These are phyloP conservation scores for Chrysomela aeneicollis DNA, from an alignment of 2,888 invertebrate species.

Conservation along the genomic window DNA sequence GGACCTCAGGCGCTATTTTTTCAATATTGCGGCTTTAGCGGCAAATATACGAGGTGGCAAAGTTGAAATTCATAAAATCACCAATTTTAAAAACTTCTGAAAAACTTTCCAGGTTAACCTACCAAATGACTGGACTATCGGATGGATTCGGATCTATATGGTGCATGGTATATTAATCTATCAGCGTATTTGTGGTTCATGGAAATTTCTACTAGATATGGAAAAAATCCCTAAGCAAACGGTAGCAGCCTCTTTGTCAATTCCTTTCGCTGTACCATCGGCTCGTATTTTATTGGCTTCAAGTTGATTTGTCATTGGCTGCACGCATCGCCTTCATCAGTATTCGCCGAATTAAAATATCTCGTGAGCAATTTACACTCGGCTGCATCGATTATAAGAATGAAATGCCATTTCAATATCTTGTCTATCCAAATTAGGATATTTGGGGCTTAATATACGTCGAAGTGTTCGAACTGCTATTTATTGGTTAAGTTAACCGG, in stretches of 20 bases:
- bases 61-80: no score
- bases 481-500: slow-evolving; percentile 48
- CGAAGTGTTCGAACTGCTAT: slow-evolving; percentile 42
- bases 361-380: slow-evolving; percentile 26
- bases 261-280: background rate
- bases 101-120: no score
- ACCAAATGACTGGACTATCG: no score
- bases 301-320: slow-evolving; percentile 14
- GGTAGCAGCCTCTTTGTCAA: background rate
- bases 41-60: no score
- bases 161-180: no score
- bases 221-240: no score
- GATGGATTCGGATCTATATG: no score
- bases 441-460: slow-evolving; percentile 41
- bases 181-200: no score
- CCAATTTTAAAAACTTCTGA: no score
- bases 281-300: background rate
- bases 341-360: slow-evolving; percentile 24
- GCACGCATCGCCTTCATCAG: slow-evolving; percentile 25
- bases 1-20: no score
- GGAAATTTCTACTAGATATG: no score
- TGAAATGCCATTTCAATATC: slow-evolving; percentile 46
- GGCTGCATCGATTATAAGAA: slow-evolving; percentile 24
- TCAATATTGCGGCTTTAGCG: no score
- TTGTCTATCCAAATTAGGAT: slow-evolving; percentile 49